Conservation (phyloP, 2,797 vertebrate species). For the Hylomyscus alleni region DNA sequence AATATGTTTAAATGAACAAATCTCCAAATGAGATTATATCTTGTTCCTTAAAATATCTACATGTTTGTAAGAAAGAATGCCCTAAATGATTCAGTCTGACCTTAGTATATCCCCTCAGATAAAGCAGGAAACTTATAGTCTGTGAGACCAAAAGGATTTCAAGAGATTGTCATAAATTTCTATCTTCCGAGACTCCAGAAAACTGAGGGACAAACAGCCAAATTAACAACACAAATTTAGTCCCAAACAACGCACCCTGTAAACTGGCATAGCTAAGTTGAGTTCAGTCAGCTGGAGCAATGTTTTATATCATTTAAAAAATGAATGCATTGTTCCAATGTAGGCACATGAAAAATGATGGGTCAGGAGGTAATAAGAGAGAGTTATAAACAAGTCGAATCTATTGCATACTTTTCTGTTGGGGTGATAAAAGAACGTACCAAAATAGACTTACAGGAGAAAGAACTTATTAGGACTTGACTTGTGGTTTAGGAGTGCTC, state of each 20-base stretch:
- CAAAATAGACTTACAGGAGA: not conserved
- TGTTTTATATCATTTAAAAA: not conserved
- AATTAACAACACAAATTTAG: not conserved
- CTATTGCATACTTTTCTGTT: not conserved
- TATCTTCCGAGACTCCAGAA: not conserved
- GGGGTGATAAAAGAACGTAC: not conserved
- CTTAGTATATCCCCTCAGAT: not conserved
- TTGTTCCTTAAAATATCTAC: not conserved
- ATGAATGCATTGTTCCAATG: not conserved
- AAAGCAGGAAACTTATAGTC: not conserved
- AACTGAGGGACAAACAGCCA: not conserved
- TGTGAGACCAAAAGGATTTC: not conserved
- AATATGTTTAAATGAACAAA: not conserved
- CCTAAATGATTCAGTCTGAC: not conserved
- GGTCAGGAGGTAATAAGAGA: not conserved
- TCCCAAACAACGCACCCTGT: not conserved
- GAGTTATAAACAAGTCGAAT: not conserved
- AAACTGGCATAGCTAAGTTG: not conserved
- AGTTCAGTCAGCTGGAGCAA: not conserved
- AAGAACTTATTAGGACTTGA: not conserved
- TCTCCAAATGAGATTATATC: not conserved
- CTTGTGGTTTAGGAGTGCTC: too few relatives aligned
- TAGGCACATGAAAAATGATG: not conserved
- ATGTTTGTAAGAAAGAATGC: not conserved
- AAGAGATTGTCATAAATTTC: not conserved